Conservation (phyloP, 2,797 vertebrate species). For the Falco cherrug region DNA sequence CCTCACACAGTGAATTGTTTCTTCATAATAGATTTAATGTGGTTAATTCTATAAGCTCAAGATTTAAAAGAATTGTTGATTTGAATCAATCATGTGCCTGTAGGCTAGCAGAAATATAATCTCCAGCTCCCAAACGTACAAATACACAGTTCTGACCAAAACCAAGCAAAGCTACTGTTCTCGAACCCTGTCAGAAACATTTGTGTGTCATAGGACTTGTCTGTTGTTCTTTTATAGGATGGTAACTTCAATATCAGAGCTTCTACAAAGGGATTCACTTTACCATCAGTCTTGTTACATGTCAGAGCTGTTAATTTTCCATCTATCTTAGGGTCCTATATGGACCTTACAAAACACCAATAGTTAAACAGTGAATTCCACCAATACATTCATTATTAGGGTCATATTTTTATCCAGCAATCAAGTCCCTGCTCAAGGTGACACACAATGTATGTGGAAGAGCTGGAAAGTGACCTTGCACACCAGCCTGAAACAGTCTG, state of each 20-base stretch:
- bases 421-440: neutral
- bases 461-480: neutral
- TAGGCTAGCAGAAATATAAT: neutral
- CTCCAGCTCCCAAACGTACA: neutral
- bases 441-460: neutral
- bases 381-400: neutral
- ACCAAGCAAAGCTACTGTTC: neutral
- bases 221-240: neutral
- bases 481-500: neutral
- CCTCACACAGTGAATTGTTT: neutral
- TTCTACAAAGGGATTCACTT: neutral
- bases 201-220: fast-evolving
- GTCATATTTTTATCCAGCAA: neutral
- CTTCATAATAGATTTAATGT: constrained; percentile 32
- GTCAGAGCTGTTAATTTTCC: neutral
- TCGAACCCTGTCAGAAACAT: neutral
- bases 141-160: neutral
- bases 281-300: neutral
- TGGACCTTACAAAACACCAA: neutral
- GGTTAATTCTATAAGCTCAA: constrained; percentile 45
- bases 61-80: constrained; percentile 42
- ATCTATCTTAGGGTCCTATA: neutral
- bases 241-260: neutral
- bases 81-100: constrained; percentile 39
- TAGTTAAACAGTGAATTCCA: neutral